These are phyloP conservation scores for Lordiphosa fenestrarum DNA, from an alignment of 2,888 invertebrate genomes.

Conservation along the genomic window DNA sequence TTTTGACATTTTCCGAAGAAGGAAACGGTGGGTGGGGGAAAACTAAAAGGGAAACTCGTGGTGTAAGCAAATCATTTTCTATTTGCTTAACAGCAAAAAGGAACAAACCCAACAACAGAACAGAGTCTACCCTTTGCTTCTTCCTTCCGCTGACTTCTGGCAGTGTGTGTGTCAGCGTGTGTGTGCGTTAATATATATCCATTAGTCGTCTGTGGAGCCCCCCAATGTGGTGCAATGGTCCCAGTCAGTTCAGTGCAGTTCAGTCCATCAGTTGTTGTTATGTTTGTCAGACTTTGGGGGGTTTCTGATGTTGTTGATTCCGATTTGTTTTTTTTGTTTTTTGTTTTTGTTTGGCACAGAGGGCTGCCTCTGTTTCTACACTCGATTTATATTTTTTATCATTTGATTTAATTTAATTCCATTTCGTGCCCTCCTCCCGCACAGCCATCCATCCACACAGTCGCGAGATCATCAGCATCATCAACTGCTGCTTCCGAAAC, in stretches of 20 bases:
- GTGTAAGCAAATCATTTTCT: too few species aligned
- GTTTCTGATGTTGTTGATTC: constrained; percentile 42
- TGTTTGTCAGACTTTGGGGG: constrained; percentile 22
- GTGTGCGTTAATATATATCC: constrained; percentile 19
- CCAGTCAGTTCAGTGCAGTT: constrained; percentile 18
- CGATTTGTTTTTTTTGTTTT: constrained; percentile 36
- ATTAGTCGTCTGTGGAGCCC: constrained; percentile 41
- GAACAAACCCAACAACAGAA: too few species aligned
- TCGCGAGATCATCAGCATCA: constrained; percentile 17
- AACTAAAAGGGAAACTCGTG: too few species aligned
- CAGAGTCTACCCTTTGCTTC: constrained; percentile 11
- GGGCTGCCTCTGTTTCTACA: constrained; percentile 72
- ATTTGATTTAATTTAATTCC: constrained; percentile 79
- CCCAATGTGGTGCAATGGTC: constrained; percentile 33
- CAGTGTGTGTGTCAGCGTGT: not conserved
- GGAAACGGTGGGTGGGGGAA: too few species aligned
- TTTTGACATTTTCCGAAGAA: not conserved
- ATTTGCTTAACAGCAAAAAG: too few species aligned
- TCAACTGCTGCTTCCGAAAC: constrained; percentile 57
- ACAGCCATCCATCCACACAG: constrained; percentile 1
- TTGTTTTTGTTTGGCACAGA: constrained; percentile 48
- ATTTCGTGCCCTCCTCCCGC: constrained; percentile 48
- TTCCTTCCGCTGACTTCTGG: constrained; percentile 7
- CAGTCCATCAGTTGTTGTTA: constrained; percentile 31
- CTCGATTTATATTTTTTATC: constrained; percentile 77